Evolutionary conservation across 2,113 vertebrate species (phyloP).

Genomic region (Columba livia): DNA sequence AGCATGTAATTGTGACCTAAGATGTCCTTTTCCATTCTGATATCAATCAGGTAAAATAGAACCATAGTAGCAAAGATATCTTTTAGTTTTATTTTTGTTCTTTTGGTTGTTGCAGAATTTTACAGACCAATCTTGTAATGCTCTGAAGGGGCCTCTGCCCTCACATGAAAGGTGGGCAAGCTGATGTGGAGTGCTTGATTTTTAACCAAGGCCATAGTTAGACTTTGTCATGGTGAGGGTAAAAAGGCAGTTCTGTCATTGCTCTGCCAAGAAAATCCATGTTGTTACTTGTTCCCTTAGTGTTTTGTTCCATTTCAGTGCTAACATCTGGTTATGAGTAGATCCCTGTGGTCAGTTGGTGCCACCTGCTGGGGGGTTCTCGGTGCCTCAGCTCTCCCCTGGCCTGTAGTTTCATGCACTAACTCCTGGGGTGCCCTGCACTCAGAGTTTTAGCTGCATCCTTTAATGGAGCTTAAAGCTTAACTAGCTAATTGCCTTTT

Average conservation of each 20-base stretch:
- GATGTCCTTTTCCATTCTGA: background rate
- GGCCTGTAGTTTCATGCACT: background rate
- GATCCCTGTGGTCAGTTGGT: background rate
- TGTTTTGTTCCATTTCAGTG: accelerated
- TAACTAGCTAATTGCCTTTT: background rate
- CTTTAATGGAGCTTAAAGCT: background rate
- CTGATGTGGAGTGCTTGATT: background rate
- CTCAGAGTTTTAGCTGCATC: background rate
- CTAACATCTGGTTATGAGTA: too few species aligned
- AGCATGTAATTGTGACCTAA: background rate
- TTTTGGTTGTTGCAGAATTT: background rate
- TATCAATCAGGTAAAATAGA: background rate
- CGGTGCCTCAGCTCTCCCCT: too few species aligned
- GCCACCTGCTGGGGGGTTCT: conserved; percentile 11
- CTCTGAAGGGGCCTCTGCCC: background rate
- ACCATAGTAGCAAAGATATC: background rate
- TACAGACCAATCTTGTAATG: background rate
- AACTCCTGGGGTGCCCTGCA: background rate
- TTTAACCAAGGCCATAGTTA: background rate
- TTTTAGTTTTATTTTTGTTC: background rate
- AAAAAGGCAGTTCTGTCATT: background rate
- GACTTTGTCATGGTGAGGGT: background rate
- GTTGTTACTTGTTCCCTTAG: background rate
- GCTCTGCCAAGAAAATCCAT: background rate
- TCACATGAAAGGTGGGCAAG: accelerated